A percentile compares a stretch with the other conserved stretches of the same genome.
Evolutionary conservation across 1,140 invertebrate species (phyloP).

Genomic region (Chironomus striatipennis): DNA sequence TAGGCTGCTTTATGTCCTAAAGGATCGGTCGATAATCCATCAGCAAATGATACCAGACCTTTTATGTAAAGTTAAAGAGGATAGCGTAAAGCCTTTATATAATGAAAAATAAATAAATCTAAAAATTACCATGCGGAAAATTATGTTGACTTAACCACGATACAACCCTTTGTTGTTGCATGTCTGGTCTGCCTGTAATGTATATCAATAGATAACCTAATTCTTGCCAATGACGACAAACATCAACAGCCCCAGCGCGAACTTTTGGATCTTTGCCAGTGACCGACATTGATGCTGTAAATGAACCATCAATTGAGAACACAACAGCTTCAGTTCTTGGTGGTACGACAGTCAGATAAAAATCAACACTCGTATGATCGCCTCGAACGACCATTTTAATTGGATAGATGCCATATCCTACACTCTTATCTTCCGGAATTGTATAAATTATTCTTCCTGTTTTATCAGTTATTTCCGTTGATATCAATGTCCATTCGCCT

Average conservation of each 20-base stretch:
- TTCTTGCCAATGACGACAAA: slow-evolving; percentile 98
- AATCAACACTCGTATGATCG: slow-evolving; percentile 92
- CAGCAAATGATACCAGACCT: slow-evolving; percentile 87
- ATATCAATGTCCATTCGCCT: slow-evolving; percentile 85
- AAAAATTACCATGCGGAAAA: slow-evolving; percentile 81
- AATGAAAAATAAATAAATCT: not conserved
- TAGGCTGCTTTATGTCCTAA: slow-evolving; percentile 91
- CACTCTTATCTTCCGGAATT: slow-evolving; percentile 73
- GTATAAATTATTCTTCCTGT: slow-evolving; percentile 82
- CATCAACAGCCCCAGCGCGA: slow-evolving; percentile 92
- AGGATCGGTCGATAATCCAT: slow-evolving; percentile 93
- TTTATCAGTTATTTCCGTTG: slow-evolving; percentile 91
- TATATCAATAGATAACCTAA: slow-evolving; percentile 97
- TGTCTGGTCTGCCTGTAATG: slow-evolving; percentile 92
- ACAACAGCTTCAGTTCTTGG: slow-evolving; percentile 93
- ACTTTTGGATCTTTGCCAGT: slow-evolving; percentile 97
- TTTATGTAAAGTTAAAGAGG: not conserved
- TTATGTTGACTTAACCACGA: slow-evolving; percentile 98
- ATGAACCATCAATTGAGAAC: slow-evolving; percentile 98
- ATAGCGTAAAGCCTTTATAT: not conserved
- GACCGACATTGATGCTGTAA: slow-evolving; percentile 97
- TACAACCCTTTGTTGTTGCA: slow-evolving; percentile 97
- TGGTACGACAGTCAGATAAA: slow-evolving; percentile 91
- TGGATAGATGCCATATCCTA: slow-evolving; percentile 91
- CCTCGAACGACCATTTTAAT: slow-evolving; percentile 84